Base-by-base conservation (phyloP, 2,113 vertebrate species). In the Psittacus erithacus region DNA sequence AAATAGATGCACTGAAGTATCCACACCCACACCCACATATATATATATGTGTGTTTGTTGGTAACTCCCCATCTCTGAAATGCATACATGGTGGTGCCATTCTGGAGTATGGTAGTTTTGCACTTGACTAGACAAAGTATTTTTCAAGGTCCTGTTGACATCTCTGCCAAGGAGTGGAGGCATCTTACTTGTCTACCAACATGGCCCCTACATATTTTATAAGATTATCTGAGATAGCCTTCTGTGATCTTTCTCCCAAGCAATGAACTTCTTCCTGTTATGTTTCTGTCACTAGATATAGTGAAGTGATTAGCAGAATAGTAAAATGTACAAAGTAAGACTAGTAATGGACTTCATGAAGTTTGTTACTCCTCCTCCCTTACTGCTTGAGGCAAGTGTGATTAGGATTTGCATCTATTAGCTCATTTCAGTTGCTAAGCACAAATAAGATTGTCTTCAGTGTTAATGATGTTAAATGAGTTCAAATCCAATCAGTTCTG, bases 401-500 rank as follows among this genome's bases (percentile, higher is more conserved):
- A 73, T 64, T 83, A 77, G 63, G 53, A 69, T 89, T 93, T 81
- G 41, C 7, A 0, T 92, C 57, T 44, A 2, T 92, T n/a, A 64
- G 86, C 55, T 68, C 55, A 11, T 78, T 95, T 53, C 81, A 79
- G 81, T 84, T 81, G 77, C 81, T 75, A 65, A 65, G 80, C 80
- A 82, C 7, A 3, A 88, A 28, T 83, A 77, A 92, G 77, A 52
- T 84, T 84, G 43, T 93, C 84, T 93, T 93, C 90, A 83, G 52
- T 6, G 0, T 78, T 92, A 92, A 86, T 84, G 77, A 86, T 75
- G 76, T 93, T 92, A 94, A 71, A 90, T 90, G 88, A 83, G 88
- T 88, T 96, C 60, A 93, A 81, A 93, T 90, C 76, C 73, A 88
- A 78, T 90, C 62, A 94, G 9, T 90, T 93, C 82, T 88, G 87